A percentile compares a stretch with the other conserved stretches of the same genome.
phyloP scores from a whole-genome alignment of 2,113 vertebrate species.

The Brachypodius melanocephalos region DNA sequence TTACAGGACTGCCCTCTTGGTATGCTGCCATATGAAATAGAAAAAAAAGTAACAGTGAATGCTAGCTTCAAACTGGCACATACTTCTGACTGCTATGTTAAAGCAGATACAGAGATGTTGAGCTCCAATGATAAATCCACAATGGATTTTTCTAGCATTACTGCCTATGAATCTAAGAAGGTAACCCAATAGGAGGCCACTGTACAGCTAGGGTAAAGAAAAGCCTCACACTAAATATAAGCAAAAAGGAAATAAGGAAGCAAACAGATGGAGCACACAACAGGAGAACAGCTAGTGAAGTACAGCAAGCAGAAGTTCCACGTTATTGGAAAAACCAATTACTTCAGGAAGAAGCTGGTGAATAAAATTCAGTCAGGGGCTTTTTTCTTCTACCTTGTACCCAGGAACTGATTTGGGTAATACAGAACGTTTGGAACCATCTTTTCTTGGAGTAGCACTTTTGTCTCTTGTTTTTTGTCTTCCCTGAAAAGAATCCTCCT shows the following conservation, averaged over 20 bases:
- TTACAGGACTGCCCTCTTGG: not conserved
- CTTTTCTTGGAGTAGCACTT: conserved; percentile 84
- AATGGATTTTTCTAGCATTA: not conserved
- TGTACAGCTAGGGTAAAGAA: conserved; percentile 59
- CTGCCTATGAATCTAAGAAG: conserved; percentile 39
- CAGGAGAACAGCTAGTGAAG: conserved; percentile 61
- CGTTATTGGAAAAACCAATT: conserved; percentile 45
- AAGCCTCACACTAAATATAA: conserved; percentile 62
- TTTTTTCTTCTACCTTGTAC: conserved; percentile 99
- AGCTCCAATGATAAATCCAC: not conserved
- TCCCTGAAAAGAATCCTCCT: conserved; percentile 85
- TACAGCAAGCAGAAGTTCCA: conserved; percentile 64
- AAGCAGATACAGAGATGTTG: not conserved
- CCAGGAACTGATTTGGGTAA: conserved; percentile 90
- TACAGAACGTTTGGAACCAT: conserved; percentile 84
- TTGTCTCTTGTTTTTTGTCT: conserved; percentile 89
- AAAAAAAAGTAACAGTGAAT: not conserved
- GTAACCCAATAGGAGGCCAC: conserved; percentile 52
- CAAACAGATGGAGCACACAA: conserved; percentile 58
- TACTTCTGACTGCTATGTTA: not conserved
- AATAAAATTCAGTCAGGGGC: conserved; percentile 87
- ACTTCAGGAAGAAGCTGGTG: conserved; percentile 75
- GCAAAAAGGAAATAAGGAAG: conserved; percentile 62
- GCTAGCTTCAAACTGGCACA: not conserved
- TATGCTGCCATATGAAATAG: not conserved